These are phyloP conservation scores for Perca schrenkii DNA, from an alignment of 2,113 vertebrate genomes.

Conservation along the genomic window DNA sequence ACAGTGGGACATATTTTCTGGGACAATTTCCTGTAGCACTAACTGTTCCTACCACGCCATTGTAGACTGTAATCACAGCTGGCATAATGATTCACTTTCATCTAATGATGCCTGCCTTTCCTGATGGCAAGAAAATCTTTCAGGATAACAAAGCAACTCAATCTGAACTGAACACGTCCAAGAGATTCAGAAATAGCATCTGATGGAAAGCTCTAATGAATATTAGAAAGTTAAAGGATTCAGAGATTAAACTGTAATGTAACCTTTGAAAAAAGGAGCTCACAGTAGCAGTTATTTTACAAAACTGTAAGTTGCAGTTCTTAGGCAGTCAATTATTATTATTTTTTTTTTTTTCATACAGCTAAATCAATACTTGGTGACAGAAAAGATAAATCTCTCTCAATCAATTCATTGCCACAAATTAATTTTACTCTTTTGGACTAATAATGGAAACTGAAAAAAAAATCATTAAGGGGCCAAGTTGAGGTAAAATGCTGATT, in stretches of 20 bases:
- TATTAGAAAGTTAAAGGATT: neutral
- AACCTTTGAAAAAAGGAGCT: neutral
- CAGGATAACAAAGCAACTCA: slow-evolving; percentile 6
- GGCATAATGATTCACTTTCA: slow-evolving; percentile 26
- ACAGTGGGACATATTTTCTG: slow-evolving; percentile 10
- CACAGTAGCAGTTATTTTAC: slow-evolving; percentile 4
- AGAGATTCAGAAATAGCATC: slow-evolving; percentile 8
- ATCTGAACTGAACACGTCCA: neutral
- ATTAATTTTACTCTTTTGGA: neutral
- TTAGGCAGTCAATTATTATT: neutral
- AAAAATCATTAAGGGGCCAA: neutral
- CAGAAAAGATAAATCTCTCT: neutral
- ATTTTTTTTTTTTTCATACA: neutral
- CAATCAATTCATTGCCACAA: neutral
- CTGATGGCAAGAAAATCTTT: slow-evolving; percentile 5
- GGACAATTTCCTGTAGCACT: slow-evolving; percentile 11
- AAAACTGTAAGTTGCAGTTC: neutral
- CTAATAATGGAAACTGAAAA: neutral
- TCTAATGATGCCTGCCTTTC: slow-evolving; percentile 25
- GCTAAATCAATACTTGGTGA: neutral
- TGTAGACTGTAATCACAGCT: slow-evolving; percentile 45
- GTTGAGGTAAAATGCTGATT: neutral
- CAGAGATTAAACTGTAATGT: neutral
- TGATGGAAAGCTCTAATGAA: neutral
- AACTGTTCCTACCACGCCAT: slow-evolving; percentile 20